A percentile compares a stretch with the other conserved stretches of the same genome.
Conservation (phyloP, 2,888 invertebrate genomes). For the Stenodera caucasica region DNA sequence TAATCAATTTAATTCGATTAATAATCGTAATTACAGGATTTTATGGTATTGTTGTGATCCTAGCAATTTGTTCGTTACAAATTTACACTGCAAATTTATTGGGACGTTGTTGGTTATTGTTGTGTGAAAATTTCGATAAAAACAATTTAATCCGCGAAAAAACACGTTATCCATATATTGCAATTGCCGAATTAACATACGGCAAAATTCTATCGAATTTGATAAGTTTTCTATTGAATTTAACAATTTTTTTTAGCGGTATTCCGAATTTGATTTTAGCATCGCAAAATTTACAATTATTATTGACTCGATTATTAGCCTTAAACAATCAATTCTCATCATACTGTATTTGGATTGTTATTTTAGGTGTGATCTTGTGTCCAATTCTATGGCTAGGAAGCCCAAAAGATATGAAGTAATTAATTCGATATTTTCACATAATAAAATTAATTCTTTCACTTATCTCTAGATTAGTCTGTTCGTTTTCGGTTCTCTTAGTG, state of each 20-base stretch:
- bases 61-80: constrained; percentile 69
- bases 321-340: constrained; percentile 67
- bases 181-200: constrained; percentile 77
- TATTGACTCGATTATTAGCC: constrained; percentile 69
- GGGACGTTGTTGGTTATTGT: constrained; percentile 71
- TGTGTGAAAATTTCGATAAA: constrained; percentile 52
- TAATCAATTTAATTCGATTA: constrained; percentile 17
- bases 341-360: constrained; percentile 81
- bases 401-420: constrained; percentile 90
- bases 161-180: constrained; percentile 79
- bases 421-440: too few relatives aligned
- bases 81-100: constrained; percentile 80
- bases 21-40: constrained; percentile 62
- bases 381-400: constrained; percentile 88
- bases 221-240: constrained; percentile 71
- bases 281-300: constrained; percentile 76
- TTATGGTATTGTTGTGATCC: constrained; percentile 70
- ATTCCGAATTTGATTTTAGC: constrained; percentile 80
- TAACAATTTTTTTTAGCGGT: constrained; percentile 76
- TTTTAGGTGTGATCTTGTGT: constrained; percentile 73
- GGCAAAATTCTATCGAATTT: constrained; percentile 65
- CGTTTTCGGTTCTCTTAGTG: constrained; percentile 67
- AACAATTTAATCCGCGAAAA: constrained; percentile 60
- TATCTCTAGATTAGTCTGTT: constrained; percentile 66
- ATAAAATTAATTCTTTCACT: too few relatives aligned